Conservation (phyloP, 2,888 invertebrate genomes). For the Nezara viridula region DNA sequence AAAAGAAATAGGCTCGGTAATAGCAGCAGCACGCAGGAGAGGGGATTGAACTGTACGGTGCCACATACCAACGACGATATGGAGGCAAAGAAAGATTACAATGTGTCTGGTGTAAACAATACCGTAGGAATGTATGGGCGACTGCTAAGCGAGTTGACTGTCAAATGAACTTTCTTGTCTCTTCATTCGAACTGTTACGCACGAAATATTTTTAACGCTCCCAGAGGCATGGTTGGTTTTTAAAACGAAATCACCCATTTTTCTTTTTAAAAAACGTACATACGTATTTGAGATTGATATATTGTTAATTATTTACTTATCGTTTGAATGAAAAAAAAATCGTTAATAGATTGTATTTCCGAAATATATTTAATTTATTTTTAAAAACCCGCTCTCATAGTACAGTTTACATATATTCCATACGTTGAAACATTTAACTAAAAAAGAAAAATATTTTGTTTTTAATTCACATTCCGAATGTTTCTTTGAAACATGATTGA, state of each 20-base stretch:
- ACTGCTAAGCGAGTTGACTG: not conserved
- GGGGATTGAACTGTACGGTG: slow-evolving; percentile 14
- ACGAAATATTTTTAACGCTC: not conserved
- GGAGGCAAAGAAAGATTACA: slow-evolving; percentile 33
- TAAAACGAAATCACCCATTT: not conserved
- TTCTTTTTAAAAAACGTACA: no score
- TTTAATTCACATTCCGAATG: no score
- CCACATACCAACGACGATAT: not conserved
- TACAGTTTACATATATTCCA: no score
- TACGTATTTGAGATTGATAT: no score
- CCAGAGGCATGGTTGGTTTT: not conserved
- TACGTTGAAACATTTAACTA: no score
- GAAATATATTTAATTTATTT: no score
- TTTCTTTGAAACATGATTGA: no score
- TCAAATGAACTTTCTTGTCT: not conserved
- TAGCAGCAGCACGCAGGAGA: not conserved
- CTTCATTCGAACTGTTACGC: not conserved
- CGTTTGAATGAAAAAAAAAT: no score
- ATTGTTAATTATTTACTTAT: no score
- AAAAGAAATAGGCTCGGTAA: not conserved
- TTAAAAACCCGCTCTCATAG: no score
- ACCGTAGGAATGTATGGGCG: not conserved
- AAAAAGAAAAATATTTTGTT: no score
- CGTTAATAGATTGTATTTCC: no score
- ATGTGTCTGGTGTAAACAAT: slow-evolving; percentile 43